Evolutionary conservation across 2,113 vertebrate species (phyloP).

Genomic region (Turdus rufiventris): DNA sequence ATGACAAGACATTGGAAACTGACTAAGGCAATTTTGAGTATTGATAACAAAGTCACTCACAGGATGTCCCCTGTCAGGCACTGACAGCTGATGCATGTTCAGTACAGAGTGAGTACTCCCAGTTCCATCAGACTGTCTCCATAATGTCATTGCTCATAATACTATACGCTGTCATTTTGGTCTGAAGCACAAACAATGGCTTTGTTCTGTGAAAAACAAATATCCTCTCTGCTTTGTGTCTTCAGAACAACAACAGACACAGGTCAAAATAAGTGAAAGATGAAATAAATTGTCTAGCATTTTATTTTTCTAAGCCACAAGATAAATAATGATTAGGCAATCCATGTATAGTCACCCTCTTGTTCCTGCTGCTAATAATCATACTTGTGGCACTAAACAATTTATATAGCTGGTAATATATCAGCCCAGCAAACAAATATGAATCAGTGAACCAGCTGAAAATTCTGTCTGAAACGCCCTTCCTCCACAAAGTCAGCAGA

Average conservation of each 20-base stretch:
- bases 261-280: neutral
- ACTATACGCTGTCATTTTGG: neutral
- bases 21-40: neutral
- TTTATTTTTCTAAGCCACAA: neutral
- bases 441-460: neutral
- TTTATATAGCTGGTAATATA: neutral
- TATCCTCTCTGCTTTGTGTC: neutral
- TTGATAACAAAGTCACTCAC: neutral
- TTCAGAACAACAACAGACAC: neutral
- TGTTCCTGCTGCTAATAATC: conserved; percentile 10
- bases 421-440: neutral
- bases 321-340: neutral
- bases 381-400: conserved; percentile 1
- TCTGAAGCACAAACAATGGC: neutral
- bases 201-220: conserved; percentile 8
- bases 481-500: conserved; percentile 6
- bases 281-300: neutral
- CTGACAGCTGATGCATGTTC: neutral
- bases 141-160: neutral
- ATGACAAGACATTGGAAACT: neutral
- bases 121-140: neutral
- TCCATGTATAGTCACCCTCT: neutral
- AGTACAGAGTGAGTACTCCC: neutral
- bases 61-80: neutral
- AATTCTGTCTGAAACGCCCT: neutral